A percentile compares a stretch with the other conserved stretches of the same genome.
These are phyloP conservation scores for Hymenochirus boettgeri DNA, from an alignment of 2,113 vertebrate genomes.

Conservation along the genomic window DNA sequence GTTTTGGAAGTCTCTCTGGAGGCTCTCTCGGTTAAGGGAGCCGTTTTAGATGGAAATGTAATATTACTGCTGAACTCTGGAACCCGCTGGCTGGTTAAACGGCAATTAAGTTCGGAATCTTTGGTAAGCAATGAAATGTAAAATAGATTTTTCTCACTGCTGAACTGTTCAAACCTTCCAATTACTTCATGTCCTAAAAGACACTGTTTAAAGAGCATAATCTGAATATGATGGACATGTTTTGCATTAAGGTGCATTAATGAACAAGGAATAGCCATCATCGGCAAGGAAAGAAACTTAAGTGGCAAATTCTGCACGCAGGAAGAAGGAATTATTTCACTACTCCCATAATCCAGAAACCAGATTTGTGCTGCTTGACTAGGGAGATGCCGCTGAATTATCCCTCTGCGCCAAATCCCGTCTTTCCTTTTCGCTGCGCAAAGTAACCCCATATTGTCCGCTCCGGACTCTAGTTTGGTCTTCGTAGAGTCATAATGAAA, in stretches of 20 bases:
- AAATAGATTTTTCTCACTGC: slow-evolving; percentile 59
- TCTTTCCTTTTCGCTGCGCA: slow-evolving; percentile 80
- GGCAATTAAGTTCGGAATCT: slow-evolving; percentile 24
- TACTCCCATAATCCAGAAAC: slow-evolving; percentile 83
- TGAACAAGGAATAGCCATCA: slow-evolving; percentile 77
- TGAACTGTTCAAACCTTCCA: slow-evolving; percentile 59
- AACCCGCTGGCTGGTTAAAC: slow-evolving; percentile 27
- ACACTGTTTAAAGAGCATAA: slow-evolving; percentile 63
- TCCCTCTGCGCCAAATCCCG: slow-evolving; percentile 79
- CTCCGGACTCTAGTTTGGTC: slow-evolving; percentile 44
- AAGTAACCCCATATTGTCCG: slow-evolving; percentile 71
- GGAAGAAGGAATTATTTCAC: slow-evolving; percentile 67
- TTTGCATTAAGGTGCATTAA: slow-evolving; percentile 63
- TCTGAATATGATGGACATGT: slow-evolving; percentile 56
- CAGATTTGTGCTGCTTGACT: slow-evolving; percentile 69
- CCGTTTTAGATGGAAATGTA: too few species aligned
- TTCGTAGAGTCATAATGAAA: slow-evolving; percentile 56
- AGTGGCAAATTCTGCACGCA: slow-evolving; percentile 67
- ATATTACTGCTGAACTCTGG: too few species aligned
- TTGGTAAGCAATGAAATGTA: slow-evolving; percentile 60
- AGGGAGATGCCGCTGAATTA: slow-evolving; percentile 72
- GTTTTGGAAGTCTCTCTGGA: slow-evolving; percentile 41
- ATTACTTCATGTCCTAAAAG: slow-evolving; percentile 67
- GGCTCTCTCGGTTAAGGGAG: slow-evolving; percentile 8
- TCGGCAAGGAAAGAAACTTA: slow-evolving; percentile 66